A percentile compares a stretch with the other conserved stretches of the same genome.
These are phyloP conservation scores for Ariolimax columbianus DNA, from an alignment of 2,888 invertebrate genomes.

Conservation along the genomic window DNA sequence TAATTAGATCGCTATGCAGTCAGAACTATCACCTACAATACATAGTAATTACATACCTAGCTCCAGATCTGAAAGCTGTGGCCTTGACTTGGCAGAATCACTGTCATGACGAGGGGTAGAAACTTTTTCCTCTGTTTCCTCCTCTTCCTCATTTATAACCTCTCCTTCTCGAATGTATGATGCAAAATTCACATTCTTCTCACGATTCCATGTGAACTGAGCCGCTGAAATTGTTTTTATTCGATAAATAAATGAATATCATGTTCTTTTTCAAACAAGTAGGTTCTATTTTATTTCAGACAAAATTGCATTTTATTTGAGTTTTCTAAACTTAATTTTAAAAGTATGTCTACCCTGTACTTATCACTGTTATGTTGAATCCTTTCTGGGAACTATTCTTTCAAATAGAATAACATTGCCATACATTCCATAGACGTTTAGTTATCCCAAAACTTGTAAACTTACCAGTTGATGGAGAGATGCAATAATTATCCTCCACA, in stretches of 20 bases:
- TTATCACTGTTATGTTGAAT: too few species aligned
- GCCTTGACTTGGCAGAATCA: constrained; percentile 24
- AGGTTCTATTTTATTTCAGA: too few species aligned
- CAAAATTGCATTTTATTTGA: too few species aligned
- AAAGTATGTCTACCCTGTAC: too few species aligned
- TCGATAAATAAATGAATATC: too few species aligned
- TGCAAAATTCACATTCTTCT: constrained; percentile 82
- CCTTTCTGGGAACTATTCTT: too few species aligned
- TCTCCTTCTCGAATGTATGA: constrained; percentile 85
- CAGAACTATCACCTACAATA: background rate
- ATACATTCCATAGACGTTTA: background rate
- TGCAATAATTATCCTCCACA: constrained; percentile 93
- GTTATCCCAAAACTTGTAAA: background rate
- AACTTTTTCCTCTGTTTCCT: constrained; percentile 26
- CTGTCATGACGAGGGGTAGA: constrained; percentile 10
- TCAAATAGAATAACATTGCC: too few species aligned
- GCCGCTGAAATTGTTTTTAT: constrained; percentile 79
- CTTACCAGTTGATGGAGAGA: constrained; percentile 90
- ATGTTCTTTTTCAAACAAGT: too few species aligned
- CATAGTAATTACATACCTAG: constrained; percentile 61
- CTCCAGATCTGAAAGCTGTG: constrained; percentile 65
- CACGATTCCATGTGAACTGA: constrained; percentile 90
- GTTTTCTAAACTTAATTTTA: too few species aligned
- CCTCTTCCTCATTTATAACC: constrained; percentile 85
- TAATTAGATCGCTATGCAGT: background rate